Evolutionary conservation across 2,797 vertebrate genomes (phyloP).

Genomic region (Pseudomugil gertrudae): DNA sequence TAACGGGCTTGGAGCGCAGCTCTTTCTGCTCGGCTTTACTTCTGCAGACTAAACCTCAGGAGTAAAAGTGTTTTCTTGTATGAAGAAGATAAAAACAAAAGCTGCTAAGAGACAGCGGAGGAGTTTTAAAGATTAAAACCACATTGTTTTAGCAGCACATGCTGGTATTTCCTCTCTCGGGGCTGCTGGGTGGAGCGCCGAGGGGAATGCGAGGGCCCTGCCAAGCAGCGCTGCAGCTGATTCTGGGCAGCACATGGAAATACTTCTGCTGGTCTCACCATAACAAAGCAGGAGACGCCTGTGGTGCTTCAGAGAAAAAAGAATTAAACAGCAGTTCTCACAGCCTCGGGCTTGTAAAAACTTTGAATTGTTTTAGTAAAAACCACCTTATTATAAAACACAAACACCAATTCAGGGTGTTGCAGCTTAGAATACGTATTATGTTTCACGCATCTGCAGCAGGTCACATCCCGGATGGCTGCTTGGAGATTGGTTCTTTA

Average conservation of each 20-base stretch:
- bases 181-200: conserved; percentile 58
- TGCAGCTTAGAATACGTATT: neutral
- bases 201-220: conserved; percentile 19
- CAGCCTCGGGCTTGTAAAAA: neutral
- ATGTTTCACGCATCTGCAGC: neutral
- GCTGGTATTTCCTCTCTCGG: conserved; percentile 72
- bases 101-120: conserved; percentile 4
- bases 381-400: neutral
- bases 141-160: conserved; percentile 70
- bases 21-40: neutral
- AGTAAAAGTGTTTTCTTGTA: conserved; percentile 5
- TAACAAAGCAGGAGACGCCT: conserved; percentile 11
- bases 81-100: neutral
- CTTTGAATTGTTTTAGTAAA: neutral
- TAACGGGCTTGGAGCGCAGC: neutral
- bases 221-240: conserved; percentile 49
- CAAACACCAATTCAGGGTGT: neutral
- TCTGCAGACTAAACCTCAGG: conserved; percentile 22
- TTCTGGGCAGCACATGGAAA: conserved; percentile 48
- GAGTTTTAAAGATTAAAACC: conserved; percentile 61
- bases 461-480: neutral
- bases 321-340: neutral
- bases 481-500: neutral
- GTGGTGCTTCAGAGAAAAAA: neutral
- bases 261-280: conserved; percentile 10